A percentile compares a stretch with the other conserved stretches of the same genome.
Conservation (phyloP, 2,113 vertebrate genomes). For the Phycodurus eques region DNA sequence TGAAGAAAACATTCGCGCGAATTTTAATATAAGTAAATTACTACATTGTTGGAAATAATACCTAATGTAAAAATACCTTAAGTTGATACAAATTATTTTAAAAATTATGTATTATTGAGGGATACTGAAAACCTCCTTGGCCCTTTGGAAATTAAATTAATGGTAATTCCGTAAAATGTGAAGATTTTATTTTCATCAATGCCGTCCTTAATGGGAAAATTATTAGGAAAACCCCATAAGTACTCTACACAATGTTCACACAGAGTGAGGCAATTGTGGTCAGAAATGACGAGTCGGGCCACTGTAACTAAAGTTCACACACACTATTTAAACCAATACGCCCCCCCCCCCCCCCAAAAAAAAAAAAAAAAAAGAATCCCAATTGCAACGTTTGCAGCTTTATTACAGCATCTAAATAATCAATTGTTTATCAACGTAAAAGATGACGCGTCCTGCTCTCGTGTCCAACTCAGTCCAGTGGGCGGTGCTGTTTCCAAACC, state of each 20-base stretch:
- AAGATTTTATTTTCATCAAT: background rate
- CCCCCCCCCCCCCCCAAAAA: too few species aligned
- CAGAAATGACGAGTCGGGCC: background rate
- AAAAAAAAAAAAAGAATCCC: background rate
- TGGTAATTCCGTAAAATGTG: too few species aligned
- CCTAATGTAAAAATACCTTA: too few species aligned
- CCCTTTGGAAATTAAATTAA: too few species aligned
- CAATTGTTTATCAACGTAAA: slow-evolving; percentile 26
- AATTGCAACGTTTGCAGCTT: background rate
- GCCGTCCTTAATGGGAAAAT: slow-evolving; percentile 8
- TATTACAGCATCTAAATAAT: background rate
- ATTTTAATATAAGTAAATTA: too few species aligned
- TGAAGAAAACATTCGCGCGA: too few species aligned
- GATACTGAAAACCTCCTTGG: too few species aligned
- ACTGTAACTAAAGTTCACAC: background rate
- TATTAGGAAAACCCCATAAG: background rate
- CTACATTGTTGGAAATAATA: too few species aligned
- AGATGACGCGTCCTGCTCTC: slow-evolving; percentile 63
- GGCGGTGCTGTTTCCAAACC: background rate
- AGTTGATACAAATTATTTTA: too few species aligned
- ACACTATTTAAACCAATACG: too few species aligned
- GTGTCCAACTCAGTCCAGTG: slow-evolving; percentile 34
- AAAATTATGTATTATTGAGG: too few species aligned
- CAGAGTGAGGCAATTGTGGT: background rate
- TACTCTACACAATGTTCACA: slow-evolving; percentile 32